A percentile compares a stretch with the other conserved stretches of the same genome.
Conservation (phyloP, 2,888 invertebrate genomes). For the Ophioninae sp. region DNA sequence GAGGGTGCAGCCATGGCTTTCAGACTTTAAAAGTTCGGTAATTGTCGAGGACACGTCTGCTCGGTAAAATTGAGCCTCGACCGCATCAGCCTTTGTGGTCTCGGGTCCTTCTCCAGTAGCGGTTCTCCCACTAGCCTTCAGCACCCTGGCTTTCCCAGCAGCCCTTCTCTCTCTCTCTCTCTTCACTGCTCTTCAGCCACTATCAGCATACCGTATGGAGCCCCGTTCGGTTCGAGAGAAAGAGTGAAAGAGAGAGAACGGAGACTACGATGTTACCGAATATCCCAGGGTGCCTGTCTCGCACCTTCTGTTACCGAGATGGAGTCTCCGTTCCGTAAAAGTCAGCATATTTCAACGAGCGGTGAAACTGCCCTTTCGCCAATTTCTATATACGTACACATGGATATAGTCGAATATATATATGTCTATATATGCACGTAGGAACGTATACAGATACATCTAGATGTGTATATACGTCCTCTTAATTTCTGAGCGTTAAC, state of each 20-base stretch:
- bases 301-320: constrained; percentile 45
- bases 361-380: constrained; percentile 37
- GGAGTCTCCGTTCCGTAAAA: constrained; percentile 72
- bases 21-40: constrained; percentile 79
- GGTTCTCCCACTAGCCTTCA: constrained; percentile 47
- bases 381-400: constrained; percentile 7
- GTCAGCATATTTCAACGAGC: constrained; percentile 79
- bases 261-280: constrained; percentile 34
- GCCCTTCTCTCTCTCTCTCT: background rate
- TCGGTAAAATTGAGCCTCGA: constrained; percentile 78
- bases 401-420: background rate
- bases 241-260: too few species aligned
- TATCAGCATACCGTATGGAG: constrained; percentile 30
- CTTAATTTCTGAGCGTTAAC: constrained; percentile 44
- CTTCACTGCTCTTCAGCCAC: constrained; percentile 16
- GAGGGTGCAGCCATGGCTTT: constrained; percentile 68
- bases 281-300: constrained; percentile 42
- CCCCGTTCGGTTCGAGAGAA: constrained; percentile 27
- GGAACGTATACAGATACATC: too few species aligned
- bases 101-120: constrained; percentile 64
- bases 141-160: constrained; percentile 31
- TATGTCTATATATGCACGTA: background rate
- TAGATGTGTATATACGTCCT: constrained; percentile 33
- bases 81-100: constrained; percentile 79
- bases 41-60: constrained; percentile 80